Percentiles rank a stretch among this genome's conserved stretches.
phyloP scores from a whole-genome alignment of 2,888 invertebrate genomes.

The Panzeria rudis region DNA sequence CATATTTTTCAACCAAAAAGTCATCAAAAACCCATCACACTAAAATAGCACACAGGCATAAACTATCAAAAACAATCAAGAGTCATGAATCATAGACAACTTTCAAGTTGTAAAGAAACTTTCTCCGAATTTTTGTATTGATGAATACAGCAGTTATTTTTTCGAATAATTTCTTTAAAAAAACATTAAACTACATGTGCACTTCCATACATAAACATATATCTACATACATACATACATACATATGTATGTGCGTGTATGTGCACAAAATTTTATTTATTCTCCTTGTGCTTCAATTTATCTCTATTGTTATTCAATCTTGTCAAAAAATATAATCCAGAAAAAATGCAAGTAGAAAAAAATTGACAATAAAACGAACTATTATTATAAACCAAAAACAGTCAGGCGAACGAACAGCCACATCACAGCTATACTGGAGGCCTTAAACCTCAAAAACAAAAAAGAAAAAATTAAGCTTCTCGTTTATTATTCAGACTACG shows the following conservation, averaged over 20 bases:
- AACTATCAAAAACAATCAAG: slow-evolving; percentile 35
- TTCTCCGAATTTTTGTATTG: slow-evolving; percentile 50
- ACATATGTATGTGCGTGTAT: background rate
- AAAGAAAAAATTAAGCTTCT: slow-evolving; percentile 31
- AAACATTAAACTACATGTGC: background rate
- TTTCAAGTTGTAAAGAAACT: slow-evolving; percentile 39
- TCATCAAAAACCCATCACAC: slow-evolving; percentile 21
- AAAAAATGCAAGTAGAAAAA: background rate
- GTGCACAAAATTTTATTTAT: slow-evolving; percentile 24
- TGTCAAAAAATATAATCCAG: slow-evolving; percentile 38
- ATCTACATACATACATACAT: background rate
- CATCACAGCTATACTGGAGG: slow-evolving; percentile 2
- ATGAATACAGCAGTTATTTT: slow-evolving; percentile 34
- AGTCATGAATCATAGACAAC: slow-evolving; percentile 48
- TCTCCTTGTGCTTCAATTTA: slow-evolving; percentile 57
- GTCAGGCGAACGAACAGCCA: background rate
- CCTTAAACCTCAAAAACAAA: no score
- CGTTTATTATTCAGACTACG: slow-evolving; percentile 37
- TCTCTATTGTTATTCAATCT: slow-evolving; percentile 69
- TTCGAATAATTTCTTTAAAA: slow-evolving; percentile 16
- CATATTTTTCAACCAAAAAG: background rate
- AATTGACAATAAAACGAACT: slow-evolving; percentile 57
- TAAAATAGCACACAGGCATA: background rate
- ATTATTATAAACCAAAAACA: slow-evolving; percentile 11
- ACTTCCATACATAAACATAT: background rate